These are phyloP conservation scores for Drosophila yooni DNA, from an alignment of 2,888 invertebrate genomes.

Conservation along the genomic window DNA sequence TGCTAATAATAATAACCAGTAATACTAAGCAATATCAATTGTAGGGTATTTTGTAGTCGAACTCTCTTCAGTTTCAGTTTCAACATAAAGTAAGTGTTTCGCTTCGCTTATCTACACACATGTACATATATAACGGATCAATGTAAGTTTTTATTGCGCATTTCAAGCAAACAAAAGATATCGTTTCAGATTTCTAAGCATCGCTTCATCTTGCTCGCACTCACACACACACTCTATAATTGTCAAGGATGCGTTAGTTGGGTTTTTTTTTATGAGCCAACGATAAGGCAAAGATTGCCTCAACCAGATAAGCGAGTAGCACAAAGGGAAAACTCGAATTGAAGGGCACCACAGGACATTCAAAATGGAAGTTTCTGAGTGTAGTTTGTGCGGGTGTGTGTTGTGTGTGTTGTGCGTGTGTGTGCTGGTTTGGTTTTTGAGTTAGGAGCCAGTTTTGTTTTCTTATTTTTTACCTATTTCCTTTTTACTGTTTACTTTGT, in stretches of 20 bases:
- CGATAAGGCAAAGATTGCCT: slow-evolving; percentile 48
- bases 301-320: slow-evolving; percentile 28
- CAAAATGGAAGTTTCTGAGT: slow-evolving; percentile 26
- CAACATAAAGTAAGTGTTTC: slow-evolving; percentile 16
- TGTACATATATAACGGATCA: slow-evolving; percentile 26
- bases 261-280: slow-evolving; percentile 30
- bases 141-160: slow-evolving; percentile 56
- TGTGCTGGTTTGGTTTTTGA: slow-evolving; percentile 34
- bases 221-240: neutral
- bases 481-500: slow-evolving; percentile 52
- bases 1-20: neutral
- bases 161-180: slow-evolving; percentile 50
- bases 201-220: neutral
- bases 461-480: slow-evolving; percentile 12
- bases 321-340: slow-evolving; percentile 10
- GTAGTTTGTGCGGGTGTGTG: neutral
- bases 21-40: neutral
- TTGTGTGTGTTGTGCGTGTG: neutral
- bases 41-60: slow-evolving; percentile 8
- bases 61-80: neutral
- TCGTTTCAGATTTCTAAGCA: slow-evolving; percentile 48
- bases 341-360: slow-evolving; percentile 46
- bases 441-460: slow-evolving; percentile 38
- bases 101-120: slow-evolving; percentile 32
- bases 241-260: slow-evolving; percentile 36